Conservation (phyloP, 2,888 invertebrate genomes). For the Zele albiditarsus region DNA sequence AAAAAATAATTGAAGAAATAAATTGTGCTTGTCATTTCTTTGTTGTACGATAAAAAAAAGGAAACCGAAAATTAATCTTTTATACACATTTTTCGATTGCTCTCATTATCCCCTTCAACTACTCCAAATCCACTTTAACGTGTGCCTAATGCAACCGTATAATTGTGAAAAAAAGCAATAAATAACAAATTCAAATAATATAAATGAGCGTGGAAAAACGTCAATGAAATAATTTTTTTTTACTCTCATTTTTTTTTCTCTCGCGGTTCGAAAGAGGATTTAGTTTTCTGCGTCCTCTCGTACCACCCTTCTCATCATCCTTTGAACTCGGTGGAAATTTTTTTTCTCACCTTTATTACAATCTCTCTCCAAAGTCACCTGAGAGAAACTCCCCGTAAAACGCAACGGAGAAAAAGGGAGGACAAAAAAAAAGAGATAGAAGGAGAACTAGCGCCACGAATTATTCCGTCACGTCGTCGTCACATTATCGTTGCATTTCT, state of each 20-base stretch:
- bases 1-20: too few species aligned
- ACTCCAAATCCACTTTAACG: neutral
- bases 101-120: neutral
- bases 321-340: neutral
- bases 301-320: neutral
- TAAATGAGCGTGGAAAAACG: neutral
- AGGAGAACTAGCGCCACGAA: conserved; percentile 17
- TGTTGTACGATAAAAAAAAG: too few species aligned
- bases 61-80: neutral
- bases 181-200: neutral
- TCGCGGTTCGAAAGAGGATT: conserved; percentile 24
- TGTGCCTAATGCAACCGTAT: neutral
- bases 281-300: neutral
- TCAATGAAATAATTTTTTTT: conserved; percentile 9
- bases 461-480: conserved; percentile 39
- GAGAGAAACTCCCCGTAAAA: neutral
- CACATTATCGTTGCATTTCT: conserved; percentile 8
- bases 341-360: neutral
- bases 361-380: neutral
- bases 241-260: neutral
- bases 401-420: neutral
- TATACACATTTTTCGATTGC: neutral
- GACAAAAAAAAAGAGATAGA: neutral
- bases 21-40: too few species aligned
- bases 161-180: neutral